Percentiles rank a stretch among this genome's conserved stretches.
These are phyloP conservation scores for Terebella lapidaria DNA, from an alignment of 2,888 invertebrate genomes.

Conservation along the genomic window DNA sequence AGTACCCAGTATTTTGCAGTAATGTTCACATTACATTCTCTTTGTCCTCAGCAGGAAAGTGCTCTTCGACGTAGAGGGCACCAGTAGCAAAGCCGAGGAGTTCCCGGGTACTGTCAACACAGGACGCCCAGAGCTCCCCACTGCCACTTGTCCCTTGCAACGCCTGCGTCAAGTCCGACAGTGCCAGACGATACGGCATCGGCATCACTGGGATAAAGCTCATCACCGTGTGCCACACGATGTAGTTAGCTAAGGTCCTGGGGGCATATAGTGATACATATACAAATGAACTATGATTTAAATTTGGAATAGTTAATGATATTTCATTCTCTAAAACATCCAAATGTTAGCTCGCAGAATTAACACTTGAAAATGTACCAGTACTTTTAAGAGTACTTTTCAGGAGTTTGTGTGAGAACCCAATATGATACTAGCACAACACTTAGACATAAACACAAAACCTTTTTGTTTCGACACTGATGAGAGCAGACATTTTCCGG, in stretches of 20 bases:
- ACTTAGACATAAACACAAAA: too few species aligned
- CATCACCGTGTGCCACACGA: conserved; percentile 31
- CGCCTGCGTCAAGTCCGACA: conserved; percentile 26
- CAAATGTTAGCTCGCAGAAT: too few species aligned
- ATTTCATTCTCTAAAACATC: too few species aligned
- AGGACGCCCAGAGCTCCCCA: conserved; percentile 32
- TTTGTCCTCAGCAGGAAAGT: conserved; percentile 32
- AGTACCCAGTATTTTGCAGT: too few species aligned
- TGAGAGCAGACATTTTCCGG: conserved; percentile 28
- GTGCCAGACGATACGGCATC: conserved; percentile 25
- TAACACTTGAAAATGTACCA: too few species aligned
- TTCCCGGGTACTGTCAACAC: conserved; percentile 25
- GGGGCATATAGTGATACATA: too few species aligned
- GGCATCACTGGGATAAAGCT: conserved; percentile 28
- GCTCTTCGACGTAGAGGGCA: conserved; percentile 34
- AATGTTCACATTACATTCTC: conserved; percentile 30
- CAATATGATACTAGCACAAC: too few species aligned
- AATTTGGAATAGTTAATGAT: too few species aligned
- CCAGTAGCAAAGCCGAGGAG: conserved; percentile 34
- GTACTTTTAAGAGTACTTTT: too few species aligned
- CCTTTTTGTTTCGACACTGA: too few species aligned
- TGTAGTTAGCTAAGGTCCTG: conserved; percentile 38
- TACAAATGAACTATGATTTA: too few species aligned
- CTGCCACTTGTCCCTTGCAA: conserved; percentile 28
- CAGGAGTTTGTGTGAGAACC: too few species aligned